Base-by-base conservation (phyloP, 2,797 vertebrate species). In the Synanceia verrucosa region DNA sequence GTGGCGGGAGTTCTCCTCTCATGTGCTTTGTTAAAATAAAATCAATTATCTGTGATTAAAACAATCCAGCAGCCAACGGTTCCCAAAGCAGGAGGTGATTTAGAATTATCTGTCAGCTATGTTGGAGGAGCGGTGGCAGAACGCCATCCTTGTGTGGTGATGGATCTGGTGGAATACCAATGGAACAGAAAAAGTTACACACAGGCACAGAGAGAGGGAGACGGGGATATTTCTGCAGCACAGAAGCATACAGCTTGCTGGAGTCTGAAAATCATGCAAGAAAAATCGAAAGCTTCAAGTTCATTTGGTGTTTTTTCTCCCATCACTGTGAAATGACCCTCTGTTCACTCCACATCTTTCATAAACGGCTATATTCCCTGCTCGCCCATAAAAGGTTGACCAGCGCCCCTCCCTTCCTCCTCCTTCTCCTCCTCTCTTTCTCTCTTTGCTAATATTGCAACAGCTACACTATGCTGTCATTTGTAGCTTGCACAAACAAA, bases 41-140 rank as follows among this genome's bases (percentile, higher is more conserved):
- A 91, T 89, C 73, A 92, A 90, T 89, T 88, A 86, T 81, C 62
- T 88, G 70, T 87, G 85, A 92, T 92, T 92, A 89, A 91, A 88
- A 81, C 73, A 81, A 91, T 80, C 81, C 77, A 76, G 76, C 67
- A 86, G 83, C 75, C 50, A 39, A 59, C 53, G 68, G 71, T 85
- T 72, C 74, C 73, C 65, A 78, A 86, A 88, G 87, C 78, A 86
- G 81, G 79, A 86, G 79, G 79, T 85, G 81, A 88, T 92, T 90
- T 88, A 87, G 73, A 78, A 74, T 89, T 68, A 77, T 90, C 80
- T 88, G 78, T 87, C 79, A 79, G 85, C 69, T 55, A 70, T 60
- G 79, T 84, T 73, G 47, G 65, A 76, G 66, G 76, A 36, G 74
- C 77, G 63, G 83, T 86, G 81, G 88, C 84, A 83, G 63, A 67